Evolutionary conservation across 2,113 vertebrate genomes (phyloP).

Genomic region (Elephantulus edwardii): DNA sequence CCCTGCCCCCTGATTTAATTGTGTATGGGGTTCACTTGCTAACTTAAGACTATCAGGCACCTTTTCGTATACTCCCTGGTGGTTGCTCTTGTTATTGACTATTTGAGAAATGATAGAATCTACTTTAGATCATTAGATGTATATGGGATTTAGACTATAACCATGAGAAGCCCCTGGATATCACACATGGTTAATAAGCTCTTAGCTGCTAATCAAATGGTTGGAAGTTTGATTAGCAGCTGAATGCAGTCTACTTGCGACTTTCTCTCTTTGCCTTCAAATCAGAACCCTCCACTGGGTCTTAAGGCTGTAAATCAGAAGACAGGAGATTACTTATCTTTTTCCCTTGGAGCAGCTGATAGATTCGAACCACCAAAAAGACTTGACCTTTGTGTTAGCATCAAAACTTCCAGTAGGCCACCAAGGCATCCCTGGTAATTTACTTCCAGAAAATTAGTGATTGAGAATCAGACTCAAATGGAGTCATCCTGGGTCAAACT

Average conservation of each 20-base stretch:
- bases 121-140: not conserved
- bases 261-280: too few species aligned
- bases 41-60: not conserved
- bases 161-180: too few species aligned
- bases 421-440: not conserved
- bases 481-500: not conserved
- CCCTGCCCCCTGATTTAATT: not conserved
- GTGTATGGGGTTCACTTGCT: not conserved
- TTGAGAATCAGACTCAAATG: not conserved
- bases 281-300: too few species aligned
- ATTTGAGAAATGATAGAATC: not conserved
- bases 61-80: not conserved
- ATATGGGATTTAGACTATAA: not conserved
- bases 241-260: too few species aligned
- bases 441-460: not conserved
- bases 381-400: too few species aligned
- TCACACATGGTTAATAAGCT: not conserved
- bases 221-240: not conserved
- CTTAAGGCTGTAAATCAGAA: too few species aligned
- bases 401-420: too few species aligned
- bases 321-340: too few species aligned
- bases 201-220: not conserved
- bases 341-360: too few species aligned
- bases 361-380: too few species aligned
- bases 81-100: not conserved